Conservation (phyloP, 2,113 vertebrate genomes). For the Ornithorhynchus anatinus region DNA sequence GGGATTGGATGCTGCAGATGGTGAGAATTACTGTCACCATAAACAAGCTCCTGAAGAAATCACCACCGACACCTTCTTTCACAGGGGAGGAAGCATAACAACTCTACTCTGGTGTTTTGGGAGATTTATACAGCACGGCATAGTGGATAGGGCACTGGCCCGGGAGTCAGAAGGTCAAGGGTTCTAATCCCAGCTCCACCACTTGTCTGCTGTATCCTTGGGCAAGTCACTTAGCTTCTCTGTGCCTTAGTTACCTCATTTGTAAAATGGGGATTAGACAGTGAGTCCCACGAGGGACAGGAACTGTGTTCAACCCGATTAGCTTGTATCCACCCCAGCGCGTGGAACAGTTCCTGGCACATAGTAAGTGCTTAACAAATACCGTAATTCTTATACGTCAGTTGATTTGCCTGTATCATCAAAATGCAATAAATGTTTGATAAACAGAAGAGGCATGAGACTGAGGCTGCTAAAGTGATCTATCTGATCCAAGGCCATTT, state of each 20-base stretch:
- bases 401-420: slow-evolving; percentile 20
- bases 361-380: too few species aligned
- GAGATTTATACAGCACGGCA: slow-evolving; percentile 19
- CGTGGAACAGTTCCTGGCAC: too few species aligned
- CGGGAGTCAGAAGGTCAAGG: too few species aligned
- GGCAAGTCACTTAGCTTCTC: too few species aligned
- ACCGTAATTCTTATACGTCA: slow-evolving; percentile 16
- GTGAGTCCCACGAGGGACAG: too few species aligned
- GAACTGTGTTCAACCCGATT: too few species aligned
- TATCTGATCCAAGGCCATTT: slow-evolving; percentile 17
- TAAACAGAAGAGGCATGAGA: slow-evolving; percentile 4
- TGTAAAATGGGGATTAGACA: too few species aligned
- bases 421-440: slow-evolving; percentile 6
- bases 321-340: too few species aligned
- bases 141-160: too few species aligned
- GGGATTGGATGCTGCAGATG: not conserved
- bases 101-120: not conserved
- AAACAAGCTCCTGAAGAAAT: slow-evolving; percentile 15
- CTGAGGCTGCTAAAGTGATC: not conserved
- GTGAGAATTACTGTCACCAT: not conserved
- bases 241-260: too few species aligned
- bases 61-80: not conserved
- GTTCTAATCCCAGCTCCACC: too few species aligned
- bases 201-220: too few species aligned
- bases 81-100: slow-evolving; percentile 17